A percentile compares a stretch with the other conserved stretches of the same genome.
These are phyloP conservation scores for Dasypogon diadema DNA, from an alignment of 2,888 invertebrate species.

Conservation along the genomic window DNA sequence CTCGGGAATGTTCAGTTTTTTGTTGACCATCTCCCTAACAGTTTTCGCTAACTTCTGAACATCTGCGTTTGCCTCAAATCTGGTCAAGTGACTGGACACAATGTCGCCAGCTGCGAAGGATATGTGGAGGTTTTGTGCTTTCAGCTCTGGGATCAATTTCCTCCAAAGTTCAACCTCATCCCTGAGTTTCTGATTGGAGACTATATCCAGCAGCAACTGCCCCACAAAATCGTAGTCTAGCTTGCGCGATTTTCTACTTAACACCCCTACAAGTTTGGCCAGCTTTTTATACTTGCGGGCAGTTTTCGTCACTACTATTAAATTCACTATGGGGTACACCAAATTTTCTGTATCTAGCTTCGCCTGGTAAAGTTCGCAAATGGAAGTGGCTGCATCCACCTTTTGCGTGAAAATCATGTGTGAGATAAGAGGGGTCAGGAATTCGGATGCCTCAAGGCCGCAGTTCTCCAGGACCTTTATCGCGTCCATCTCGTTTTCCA, in stretches of 20 bases:
- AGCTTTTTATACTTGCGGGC: conserved; percentile 70
- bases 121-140: conserved; percentile 65
- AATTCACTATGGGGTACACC: conserved; percentile 69
- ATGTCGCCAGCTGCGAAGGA: conserved; percentile 70
- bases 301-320: conserved; percentile 67
- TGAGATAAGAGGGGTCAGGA: conserved; percentile 60
- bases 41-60: conserved; percentile 55
- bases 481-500: conserved; percentile 61
- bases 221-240: conserved; percentile 72
- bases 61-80: conserved; percentile 28
- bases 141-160: conserved; percentile 68
- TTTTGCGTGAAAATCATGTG: conserved; percentile 63
- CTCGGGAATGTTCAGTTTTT: conserved; percentile 64
- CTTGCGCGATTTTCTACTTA: conserved; percentile 68
- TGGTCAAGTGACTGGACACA: conserved; percentile 63
- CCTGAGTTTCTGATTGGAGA: conserved; percentile 68
- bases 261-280: conserved; percentile 70
- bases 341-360: conserved; percentile 71
- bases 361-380: conserved; percentile 66
- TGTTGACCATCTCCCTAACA: conserved; percentile 68
- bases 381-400: conserved; percentile 59
- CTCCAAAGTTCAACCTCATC: conserved; percentile 68
- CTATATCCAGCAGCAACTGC: conserved; percentile 70
- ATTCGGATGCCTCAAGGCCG: conserved; percentile 61
- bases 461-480: conserved; percentile 61